A percentile compares a stretch with the other conserved stretches of the same genome.
These are phyloP conservation scores for Tapirus indicus DNA, from an alignment of 2,797 vertebrate species.

Conservation along the genomic window DNA sequence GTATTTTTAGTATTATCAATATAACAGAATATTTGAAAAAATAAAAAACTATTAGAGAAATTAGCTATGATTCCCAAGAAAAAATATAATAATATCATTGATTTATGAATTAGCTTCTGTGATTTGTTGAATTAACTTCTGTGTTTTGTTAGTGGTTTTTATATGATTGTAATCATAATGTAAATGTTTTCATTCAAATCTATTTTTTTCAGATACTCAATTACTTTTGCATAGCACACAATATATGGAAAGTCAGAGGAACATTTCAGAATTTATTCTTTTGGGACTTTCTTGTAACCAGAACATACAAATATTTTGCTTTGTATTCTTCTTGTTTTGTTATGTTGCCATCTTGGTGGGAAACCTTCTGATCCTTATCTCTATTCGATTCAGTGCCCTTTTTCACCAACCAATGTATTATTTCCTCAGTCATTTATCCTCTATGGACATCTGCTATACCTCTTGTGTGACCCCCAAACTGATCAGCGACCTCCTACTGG, in stretches of 20 bases:
- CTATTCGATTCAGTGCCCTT: not conserved
- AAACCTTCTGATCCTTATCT: slow-evolving; percentile 8
- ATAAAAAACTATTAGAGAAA: not conserved
- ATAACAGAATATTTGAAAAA: not conserved
- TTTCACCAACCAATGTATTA: slow-evolving; percentile 34
- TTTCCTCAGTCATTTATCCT: slow-evolving; percentile 43
- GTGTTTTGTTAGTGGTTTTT: not conserved
- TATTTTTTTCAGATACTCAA: not conserved
- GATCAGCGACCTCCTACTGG: not conserved
- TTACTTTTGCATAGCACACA: accelerated
- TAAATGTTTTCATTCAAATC: not conserved
- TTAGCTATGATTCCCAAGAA: not conserved
- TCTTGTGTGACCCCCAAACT: slow-evolving; percentile 42
- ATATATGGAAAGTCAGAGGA: not conserved
- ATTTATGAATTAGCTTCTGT: not conserved
- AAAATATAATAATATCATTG: not conserved
- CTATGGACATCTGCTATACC: not conserved
- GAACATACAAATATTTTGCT: not conserved
- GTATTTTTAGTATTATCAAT: not conserved
- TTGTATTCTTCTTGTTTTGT: not conserved
- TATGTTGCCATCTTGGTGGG: not conserved
- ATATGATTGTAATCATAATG: not conserved
- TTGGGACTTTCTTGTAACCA: not conserved
- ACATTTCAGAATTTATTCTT: not conserved
- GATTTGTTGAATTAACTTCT: not conserved